Base-by-base conservation (phyloP, 2,797 vertebrate genomes). In the Ciconia nigra region DNA sequence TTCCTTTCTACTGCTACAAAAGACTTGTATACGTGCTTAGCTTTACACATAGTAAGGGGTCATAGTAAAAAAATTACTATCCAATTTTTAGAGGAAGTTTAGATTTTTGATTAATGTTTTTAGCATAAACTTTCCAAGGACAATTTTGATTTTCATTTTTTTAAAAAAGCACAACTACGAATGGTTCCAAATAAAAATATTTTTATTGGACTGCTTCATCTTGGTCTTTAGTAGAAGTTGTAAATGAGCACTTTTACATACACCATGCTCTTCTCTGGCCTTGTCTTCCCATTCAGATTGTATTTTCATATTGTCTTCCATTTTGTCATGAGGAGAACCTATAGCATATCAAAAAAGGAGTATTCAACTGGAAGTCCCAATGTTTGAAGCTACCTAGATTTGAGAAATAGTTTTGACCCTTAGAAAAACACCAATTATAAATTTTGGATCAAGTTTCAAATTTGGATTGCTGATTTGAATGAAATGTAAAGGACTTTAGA, bases 51-150 rank as follows among this genome's bases (percentile, higher is more conserved):
- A 33, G 4, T 20, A 65, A 72, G 3, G 9, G 2, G 8, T 65
- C n/a, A 57, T 10, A 55, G 7, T n/a, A 26, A 55, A 65, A 71
- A 37, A 28, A 4, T 5, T 24, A 14, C 25, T 84, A 13, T 29
- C 9, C 3, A 24, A 13, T 57, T 83, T 83, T 51, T 81, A 44
- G 13, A 77, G 16, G 7, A 84, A 80, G 8, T 20, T 62, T 39
- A 46, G 4, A 1, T 0, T 6, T 74, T 91, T 55, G 0, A 7
- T 21, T 33, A 2, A 13, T 58, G 76, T 44, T 83, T 9, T 72
- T 26, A 29, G 20, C 16, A 47, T 42, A 59, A 19, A 16, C 2
- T 59, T 76, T 72, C 29, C 37, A 22, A 81, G 18, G n/a, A 65
- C 4, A 51, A 35, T 46, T 87, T 90, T 55, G 2, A 28, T 46